These are phyloP conservation scores for Himantopus leucocephalus DNA, from an alignment of 2,113 vertebrate genomes.

Conservation along the genomic window DNA sequence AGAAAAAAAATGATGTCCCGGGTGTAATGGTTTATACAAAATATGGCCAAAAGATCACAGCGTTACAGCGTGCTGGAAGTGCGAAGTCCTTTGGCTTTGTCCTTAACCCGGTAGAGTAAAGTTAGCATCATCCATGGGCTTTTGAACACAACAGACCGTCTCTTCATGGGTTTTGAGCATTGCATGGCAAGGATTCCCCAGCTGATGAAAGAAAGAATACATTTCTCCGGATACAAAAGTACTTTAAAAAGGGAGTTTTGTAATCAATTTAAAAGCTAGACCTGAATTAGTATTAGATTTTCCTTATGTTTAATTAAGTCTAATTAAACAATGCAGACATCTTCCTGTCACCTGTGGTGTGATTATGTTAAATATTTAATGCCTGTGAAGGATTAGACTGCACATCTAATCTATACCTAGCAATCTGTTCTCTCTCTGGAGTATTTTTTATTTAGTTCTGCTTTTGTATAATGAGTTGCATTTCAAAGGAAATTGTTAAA, in stretches of 20 bases:
- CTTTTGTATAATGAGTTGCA: conserved; percentile 65
- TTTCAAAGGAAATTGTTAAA: conserved; percentile 64
- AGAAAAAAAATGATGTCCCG: conserved; percentile 52
- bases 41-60: conserved; percentile 5
- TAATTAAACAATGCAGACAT: conserved; percentile 79
- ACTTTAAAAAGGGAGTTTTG: conserved; percentile 33
- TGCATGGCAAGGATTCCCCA: background rate
- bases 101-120: conserved; percentile 18
- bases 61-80: background rate
- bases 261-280: conserved; percentile 67
- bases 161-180: background rate
- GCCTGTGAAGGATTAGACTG: conserved; percentile 74
- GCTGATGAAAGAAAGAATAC: background rate
- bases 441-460: conserved; percentile 73
- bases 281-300: conserved; percentile 69
- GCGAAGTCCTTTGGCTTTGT: conserved; percentile 53
- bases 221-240: background rate
- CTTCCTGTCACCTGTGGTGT: conserved; percentile 74
- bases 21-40: conserved; percentile 46
- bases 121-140: background rate
- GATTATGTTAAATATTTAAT: conserved; percentile 82
- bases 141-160: conserved; percentile 20
- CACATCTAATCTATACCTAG: conserved; percentile 74
- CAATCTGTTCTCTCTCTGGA: conserved; percentile 78
- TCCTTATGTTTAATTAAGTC: conserved; percentile 79